Evolutionary conservation across 2,888 invertebrate species (phyloP).

Genomic region (Drosophila ustulata): DNA sequence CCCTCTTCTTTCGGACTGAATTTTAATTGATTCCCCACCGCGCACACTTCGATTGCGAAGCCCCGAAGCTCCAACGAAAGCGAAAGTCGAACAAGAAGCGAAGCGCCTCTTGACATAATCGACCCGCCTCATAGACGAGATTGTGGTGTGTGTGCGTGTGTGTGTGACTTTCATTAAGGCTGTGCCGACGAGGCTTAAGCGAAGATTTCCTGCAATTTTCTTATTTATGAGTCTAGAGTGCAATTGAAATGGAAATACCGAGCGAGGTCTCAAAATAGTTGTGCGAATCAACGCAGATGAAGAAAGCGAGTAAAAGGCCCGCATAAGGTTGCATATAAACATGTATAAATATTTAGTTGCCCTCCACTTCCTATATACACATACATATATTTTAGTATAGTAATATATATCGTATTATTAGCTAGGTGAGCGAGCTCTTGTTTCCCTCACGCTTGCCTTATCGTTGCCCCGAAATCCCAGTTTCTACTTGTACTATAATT

Average conservation of each 20-base stretch:
- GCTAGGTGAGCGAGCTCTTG: no score
- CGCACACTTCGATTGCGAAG: no score
- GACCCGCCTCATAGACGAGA: not conserved
- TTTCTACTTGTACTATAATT: constrained; percentile 2
- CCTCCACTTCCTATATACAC: not conserved
- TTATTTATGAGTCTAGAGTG: constrained; percentile 63
- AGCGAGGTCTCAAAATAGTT: constrained; percentile 43
- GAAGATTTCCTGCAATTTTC: constrained; percentile 80
- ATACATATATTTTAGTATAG: not conserved
- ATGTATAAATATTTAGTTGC: not conserved
- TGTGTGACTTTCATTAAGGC: constrained; percentile 45
- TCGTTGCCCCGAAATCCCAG: not conserved
- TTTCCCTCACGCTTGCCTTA: not conserved
- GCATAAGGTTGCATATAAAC: not conserved
- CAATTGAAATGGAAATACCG: constrained; percentile 49
- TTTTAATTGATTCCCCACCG: constrained; percentile 43
- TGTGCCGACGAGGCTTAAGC: constrained; percentile 57
- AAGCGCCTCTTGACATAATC: constrained; percentile 22
- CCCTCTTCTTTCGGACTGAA: constrained; percentile 13
- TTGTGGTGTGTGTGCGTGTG: constrained; percentile 4
- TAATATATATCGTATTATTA: no score
- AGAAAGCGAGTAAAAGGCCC: not conserved
- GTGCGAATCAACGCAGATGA: constrained; percentile 23
- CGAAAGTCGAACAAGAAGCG: constrained; percentile 37
- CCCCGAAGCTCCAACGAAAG: constrained; percentile 43